Percentiles rank a stretch among this genome's conserved stretches.
Evolutionary conservation across 2,113 vertebrate genomes (phyloP).

Genomic region (Xenus cinereus): DNA sequence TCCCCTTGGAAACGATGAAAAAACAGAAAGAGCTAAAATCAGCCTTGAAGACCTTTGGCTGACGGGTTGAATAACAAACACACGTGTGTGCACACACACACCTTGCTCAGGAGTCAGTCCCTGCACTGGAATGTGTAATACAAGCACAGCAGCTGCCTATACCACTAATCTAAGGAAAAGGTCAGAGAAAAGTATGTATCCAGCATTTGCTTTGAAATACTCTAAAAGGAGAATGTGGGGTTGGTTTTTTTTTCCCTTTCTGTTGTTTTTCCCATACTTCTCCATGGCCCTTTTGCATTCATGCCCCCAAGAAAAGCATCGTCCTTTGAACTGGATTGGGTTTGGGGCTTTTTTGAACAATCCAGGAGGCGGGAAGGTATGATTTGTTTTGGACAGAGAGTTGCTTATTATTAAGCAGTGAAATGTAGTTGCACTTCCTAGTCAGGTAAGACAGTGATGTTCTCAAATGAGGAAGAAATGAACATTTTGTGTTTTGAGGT

Average conservation of each 20-base stretch:
- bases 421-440: background rate
- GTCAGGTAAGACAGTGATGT: background rate
- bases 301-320: background rate
- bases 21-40: background rate
- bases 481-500: background rate
- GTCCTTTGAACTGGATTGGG: background rate
- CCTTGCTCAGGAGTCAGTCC: background rate
- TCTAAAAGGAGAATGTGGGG: background rate
- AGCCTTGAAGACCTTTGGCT: background rate
- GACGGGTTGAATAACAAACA: background rate
- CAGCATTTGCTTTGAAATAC: slow-evolving; percentile 10
- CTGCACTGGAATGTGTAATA: slow-evolving; percentile 8
- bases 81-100: background rate
- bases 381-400: background rate
- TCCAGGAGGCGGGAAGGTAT: background rate
- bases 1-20: background rate
- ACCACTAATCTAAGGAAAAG: slow-evolving; percentile 27
- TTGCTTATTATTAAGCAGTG: background rate
- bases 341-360: background rate
- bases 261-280: background rate
- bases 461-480: background rate
- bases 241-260: background rate
- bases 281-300: background rate
- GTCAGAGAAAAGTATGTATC: slow-evolving; percentile 17
- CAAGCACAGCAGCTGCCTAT: slow-evolving; percentile 33